phyloP scores from a whole-genome alignment of 2,113 vertebrate species.

The Myiozetetes cayanensis region DNA sequence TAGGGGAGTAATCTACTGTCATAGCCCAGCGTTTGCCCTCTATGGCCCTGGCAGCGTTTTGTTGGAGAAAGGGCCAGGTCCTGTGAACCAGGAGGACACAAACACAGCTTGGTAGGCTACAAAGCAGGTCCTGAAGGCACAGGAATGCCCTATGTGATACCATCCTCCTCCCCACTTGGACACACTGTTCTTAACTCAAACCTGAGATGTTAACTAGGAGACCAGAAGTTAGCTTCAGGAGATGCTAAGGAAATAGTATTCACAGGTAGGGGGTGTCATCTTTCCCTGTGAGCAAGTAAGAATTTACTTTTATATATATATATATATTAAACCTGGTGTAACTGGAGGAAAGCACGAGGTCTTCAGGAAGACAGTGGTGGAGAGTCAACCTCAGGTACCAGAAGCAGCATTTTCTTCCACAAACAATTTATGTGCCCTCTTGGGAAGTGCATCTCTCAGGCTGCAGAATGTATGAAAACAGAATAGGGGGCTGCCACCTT shows the following conservation, averaged over 20 bases:
- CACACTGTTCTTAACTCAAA: rapidly evolving
- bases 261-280: rapidly evolving
- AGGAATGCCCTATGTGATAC: background rate
- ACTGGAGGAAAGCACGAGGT: rapidly evolving
- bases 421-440: rapidly evolving
- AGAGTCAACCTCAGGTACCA: background rate
- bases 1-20: background rate
- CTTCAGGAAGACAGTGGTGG: background rate
- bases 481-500: background rate
- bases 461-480: background rate
- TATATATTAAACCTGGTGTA: background rate
- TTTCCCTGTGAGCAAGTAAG: background rate
- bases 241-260: background rate
- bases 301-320: background rate
- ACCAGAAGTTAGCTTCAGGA: background rate
- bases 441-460: background rate
- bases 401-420: background rate
- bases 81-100: background rate
- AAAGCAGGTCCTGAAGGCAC: background rate
- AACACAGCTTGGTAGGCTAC: background rate
- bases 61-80: background rate
- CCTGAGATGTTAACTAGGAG: background rate
- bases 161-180: background rate
- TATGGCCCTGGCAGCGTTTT: background rate
- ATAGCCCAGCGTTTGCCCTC: background rate